These are phyloP conservation scores for Pandion haliaetus DNA, from an alignment of 2,113 vertebrate species.

Conservation along the genomic window DNA sequence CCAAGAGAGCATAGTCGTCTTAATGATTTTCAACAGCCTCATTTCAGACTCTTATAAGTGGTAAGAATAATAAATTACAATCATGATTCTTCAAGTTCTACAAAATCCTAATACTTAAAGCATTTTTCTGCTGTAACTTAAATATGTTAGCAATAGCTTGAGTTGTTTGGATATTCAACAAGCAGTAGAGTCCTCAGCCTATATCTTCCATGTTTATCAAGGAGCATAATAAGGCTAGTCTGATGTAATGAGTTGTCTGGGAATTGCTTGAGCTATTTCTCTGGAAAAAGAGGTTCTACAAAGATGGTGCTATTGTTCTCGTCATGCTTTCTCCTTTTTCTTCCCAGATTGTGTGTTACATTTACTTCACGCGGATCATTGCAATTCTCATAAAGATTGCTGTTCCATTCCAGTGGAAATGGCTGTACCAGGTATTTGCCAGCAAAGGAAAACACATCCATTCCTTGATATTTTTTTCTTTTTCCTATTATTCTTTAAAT, in stretches of 20 bases:
- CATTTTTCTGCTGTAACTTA: slow-evolving; percentile 7
- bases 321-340: not conserved
- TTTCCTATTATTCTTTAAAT: not conserved
- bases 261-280: not conserved
- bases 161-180: not conserved
- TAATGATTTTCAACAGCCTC: slow-evolving; percentile 2
- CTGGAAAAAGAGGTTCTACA: not conserved
- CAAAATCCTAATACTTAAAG: not conserved
- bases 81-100: not conserved
- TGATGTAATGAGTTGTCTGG: not conserved
- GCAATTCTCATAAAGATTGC: slow-evolving; percentile 87
- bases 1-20: not conserved
- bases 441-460: not conserved
- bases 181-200: not conserved
- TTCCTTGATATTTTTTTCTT: not conserved
- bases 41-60: not conserved
- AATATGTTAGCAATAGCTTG: not conserved
- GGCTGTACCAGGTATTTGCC: slow-evolving; percentile 84
- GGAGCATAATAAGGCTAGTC: not conserved
- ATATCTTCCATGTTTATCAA: not conserved
- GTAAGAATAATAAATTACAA: not conserved
- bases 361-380: slow-evolving; percentile 89
- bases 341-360: slow-evolving; percentile 85
- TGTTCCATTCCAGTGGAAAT: slow-evolving; percentile 89
- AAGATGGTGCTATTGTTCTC: not conserved